Base-by-base conservation (phyloP, 2,113 vertebrate genomes). In the Esox niger region DNA sequence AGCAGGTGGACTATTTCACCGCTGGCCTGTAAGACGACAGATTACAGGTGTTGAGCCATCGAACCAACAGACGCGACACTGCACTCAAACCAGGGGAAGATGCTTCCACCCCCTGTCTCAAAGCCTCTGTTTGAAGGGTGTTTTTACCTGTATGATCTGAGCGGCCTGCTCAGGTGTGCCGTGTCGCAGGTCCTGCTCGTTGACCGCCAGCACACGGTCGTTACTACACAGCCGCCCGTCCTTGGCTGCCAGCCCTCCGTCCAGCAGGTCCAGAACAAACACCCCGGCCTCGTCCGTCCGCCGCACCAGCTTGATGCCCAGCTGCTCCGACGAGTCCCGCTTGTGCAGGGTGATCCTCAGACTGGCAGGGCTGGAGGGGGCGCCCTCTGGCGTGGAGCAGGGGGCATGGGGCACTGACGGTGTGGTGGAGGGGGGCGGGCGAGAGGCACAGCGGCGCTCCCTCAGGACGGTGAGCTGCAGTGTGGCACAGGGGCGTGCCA, bases 241-340 rank as follows among this genome's bases (percentile, higher is more conserved):
- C 77, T 96, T 95, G 0, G 96, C 95, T 0, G 97, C 97, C 84
- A 98, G 79, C 0, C 97, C 97, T 6, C 97, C 96, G 31, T 98
- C 96, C 79, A 99, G 59, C 35, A 99, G 92, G 86, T 98, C 97
- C 0, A 99, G 87, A 69, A 99, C 95, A 9, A 99, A 98, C 11
- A 99, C 96, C 0, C 97, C 97, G 0, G 95, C 91, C 84, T 99
- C 97, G 0, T 99, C 97, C 0, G 95, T 97, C 10, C 97, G 91
- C 67, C 97, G 94, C 7, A 99, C 97, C 2, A 99, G 90, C 76
- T 99, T 99, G 69, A 99, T 99, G 81, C 97, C 97, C 0, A 99
- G 94, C 90, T 99, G 97, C 82, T 99, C 96, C 0, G 88, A 88
- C 1, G 94, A 94, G 86, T 96, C 97, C 0, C 94, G 89, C 64